A percentile compares a stretch with the other conserved stretches of the same genome.
Conservation (phyloP, 2,113 vertebrate genomes). For the Datnioides undecimradiatus region DNA sequence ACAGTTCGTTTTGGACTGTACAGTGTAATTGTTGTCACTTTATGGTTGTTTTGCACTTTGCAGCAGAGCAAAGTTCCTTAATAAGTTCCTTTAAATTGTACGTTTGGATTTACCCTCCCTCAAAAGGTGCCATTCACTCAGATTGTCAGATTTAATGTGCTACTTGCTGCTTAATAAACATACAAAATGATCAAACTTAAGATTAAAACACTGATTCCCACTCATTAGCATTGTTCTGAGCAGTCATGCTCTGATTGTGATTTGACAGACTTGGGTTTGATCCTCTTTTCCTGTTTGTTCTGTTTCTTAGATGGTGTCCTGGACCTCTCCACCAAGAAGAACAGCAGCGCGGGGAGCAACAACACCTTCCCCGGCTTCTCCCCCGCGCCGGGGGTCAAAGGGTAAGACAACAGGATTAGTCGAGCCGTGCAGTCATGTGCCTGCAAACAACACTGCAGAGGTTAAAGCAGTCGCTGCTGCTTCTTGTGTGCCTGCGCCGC, state of each 20-base stretch:
- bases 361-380: slow-evolving; percentile 88
- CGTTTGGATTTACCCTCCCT: background rate
- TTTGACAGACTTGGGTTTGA: background rate
- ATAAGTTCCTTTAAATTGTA: background rate
- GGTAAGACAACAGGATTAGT: slow-evolving; percentile 85
- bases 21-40: too few species aligned
- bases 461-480: background rate
- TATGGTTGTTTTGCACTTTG: too few species aligned
- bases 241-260: background rate
- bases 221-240: too few species aligned
- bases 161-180: background rate
- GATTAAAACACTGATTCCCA: background rate
- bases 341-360: slow-evolving; percentile 86
- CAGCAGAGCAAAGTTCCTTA: too few species aligned
- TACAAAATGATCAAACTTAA: background rate
- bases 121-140: background rate
- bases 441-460: slow-evolving; percentile 4
- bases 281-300: background rate
- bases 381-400: slow-evolving; percentile 87
- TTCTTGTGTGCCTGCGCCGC: background rate
- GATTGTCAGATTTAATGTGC: too few species aligned
- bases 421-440: background rate
- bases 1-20: too few species aligned
- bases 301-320: slow-evolving; percentile 92
- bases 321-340: slow-evolving; percentile 98